Conservation (phyloP, 2,888 invertebrate genomes). For the Prionchulus punctatus region DNA sequence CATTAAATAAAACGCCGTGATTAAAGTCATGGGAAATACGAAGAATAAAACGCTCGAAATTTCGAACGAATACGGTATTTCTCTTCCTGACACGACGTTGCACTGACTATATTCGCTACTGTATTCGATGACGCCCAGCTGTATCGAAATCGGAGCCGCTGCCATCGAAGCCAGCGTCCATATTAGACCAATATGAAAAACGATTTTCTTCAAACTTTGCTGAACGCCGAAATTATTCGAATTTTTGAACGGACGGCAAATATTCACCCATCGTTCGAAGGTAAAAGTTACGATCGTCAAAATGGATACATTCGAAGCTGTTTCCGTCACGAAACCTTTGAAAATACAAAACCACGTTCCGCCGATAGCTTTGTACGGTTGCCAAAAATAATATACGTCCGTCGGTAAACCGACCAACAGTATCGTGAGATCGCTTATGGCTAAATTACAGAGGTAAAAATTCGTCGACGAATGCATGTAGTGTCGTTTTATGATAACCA, state of each 20-base stretch:
- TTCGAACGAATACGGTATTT: slow-evolving; percentile 49
- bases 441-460: background rate
- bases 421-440: background rate
- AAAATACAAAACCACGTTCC: slow-evolving; percentile 47
- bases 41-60: slow-evolving; percentile 63
- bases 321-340: slow-evolving; percentile 62
- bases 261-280: slow-evolving; percentile 8
- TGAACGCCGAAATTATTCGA: background rate
- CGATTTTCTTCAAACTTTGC: background rate
- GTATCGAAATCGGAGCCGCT: background rate
- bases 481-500: background rate
- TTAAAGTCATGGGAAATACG: slow-evolving; percentile 67
- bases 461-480: background rate
- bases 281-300: slow-evolving; percentile 6
- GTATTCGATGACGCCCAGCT: background rate
- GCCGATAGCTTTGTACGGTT: background rate
- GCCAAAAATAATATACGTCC: background rate
- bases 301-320: slow-evolving; percentile 41
- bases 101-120: background rate
- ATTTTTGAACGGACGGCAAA: slow-evolving; percentile 8
- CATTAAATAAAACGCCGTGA: slow-evolving; percentile 53
- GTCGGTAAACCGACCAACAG: background rate
- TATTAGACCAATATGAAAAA: background rate
- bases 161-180: slow-evolving; percentile 1
- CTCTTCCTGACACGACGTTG: background rate